phyloP scores from a whole-genome alignment of 2,797 vertebrate genomes.

The Protonibea diacanthus region DNA sequence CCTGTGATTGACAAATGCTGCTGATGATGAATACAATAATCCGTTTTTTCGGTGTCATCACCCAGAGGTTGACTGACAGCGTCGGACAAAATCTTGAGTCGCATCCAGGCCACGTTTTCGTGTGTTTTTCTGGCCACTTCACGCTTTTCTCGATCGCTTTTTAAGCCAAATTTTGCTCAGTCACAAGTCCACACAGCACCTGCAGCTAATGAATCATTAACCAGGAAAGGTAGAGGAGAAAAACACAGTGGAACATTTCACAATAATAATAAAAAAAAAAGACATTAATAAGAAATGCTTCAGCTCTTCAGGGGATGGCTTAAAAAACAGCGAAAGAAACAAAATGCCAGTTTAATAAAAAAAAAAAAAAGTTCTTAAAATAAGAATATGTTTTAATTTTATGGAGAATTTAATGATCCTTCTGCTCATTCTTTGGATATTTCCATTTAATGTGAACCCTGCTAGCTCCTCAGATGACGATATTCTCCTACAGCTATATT shows the following conservation, averaged over 20 bases:
- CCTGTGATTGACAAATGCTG: conserved; percentile 41
- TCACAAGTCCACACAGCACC: conserved; percentile 22
- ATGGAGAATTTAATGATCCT: not conserved
- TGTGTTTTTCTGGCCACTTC: conserved; percentile 21
- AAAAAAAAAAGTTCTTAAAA: not conserved
- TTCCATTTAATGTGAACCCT: not conserved
- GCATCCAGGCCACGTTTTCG: conserved; percentile 26
- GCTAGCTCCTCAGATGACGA: not conserved
- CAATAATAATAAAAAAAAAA: not conserved
- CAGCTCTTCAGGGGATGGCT: not conserved
- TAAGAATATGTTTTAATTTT: not conserved
- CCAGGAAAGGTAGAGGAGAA: conserved; percentile 14
- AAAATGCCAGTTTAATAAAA: conserved; percentile 8
- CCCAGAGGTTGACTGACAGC: conserved; percentile 51
- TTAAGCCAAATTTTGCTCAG: conserved; percentile 28
- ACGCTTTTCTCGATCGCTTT: not conserved
- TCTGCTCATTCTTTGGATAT: not conserved
- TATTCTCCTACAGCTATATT: not conserved
- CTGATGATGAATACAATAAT: conserved; percentile 10
- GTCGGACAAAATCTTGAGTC: conserved; percentile 41
- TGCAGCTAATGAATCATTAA: conserved; percentile 41
- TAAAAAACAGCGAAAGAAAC: not conserved
- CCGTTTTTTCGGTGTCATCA: conserved; percentile 15
- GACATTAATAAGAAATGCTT: not conserved
- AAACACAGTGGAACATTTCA: conserved; percentile 12